Base-by-base conservation (phyloP, 2,888 invertebrate genomes). In the Ctenicera cuprea region DNA sequence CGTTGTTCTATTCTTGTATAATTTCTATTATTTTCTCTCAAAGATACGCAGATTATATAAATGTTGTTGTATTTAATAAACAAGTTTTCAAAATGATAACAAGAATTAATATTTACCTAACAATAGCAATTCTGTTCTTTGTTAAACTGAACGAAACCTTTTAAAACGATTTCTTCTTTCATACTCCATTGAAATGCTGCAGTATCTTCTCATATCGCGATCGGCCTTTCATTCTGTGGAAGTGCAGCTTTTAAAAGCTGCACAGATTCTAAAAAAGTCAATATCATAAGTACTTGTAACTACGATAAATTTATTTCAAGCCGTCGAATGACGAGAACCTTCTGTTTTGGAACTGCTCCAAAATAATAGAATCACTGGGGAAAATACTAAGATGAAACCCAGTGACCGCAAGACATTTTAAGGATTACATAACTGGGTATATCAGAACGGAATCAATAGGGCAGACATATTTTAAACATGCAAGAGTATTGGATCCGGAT, bases 271-370 rank as follows among this genome's bases (percentile, higher is more conserved):
- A 18, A 16, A 45, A 45, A 45, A 45, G 16, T 45, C 45, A 45
- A 45, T 45, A 18, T 45, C 45, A 45, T 45, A 45, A 45, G 45
- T 45, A 45, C 16, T 45, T 45, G 45, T 45, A 18, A 16, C 45
- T 18, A 45, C 45, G 16, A 45, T 45, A 45, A 45, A 45, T 45
- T n/a, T n/a, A n/a, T n/a, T 45, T 45, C 16, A 18, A 16, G 18
- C 18, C 45, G 45, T 45, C 4, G 8, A 45, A 45, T 45, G 45
- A 45, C 45, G 45, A 18, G 16, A 18, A 45, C 45, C 45, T 45
- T 45, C 16, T 45, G 18, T 5, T 14, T 18, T 45, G 45, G 45
- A 45, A 45, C 14, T 0, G 45, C 11, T 45, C 45, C 45, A 45
- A 45, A 45, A 45, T 45, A 45, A 45, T 18, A 3, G 16, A 45